These are phyloP conservation scores for Atrina japonica DNA, from an alignment of 2,888 invertebrate genomes.

Conservation along the genomic window DNA sequence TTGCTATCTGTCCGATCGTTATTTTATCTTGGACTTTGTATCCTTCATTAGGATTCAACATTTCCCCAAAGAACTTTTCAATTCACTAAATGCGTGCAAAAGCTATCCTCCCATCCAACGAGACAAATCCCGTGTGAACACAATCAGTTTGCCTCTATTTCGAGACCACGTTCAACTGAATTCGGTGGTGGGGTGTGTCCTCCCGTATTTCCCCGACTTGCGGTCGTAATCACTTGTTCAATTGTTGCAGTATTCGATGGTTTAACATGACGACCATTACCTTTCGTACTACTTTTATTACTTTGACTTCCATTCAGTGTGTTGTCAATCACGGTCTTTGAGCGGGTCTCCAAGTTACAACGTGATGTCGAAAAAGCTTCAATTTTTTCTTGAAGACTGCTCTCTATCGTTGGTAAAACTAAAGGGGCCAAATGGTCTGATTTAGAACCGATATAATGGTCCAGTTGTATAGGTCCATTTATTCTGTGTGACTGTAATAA, in stretches of 20 bases:
- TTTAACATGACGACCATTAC: not conserved
- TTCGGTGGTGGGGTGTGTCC: conserved; percentile 33
- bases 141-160: conserved; percentile 11
- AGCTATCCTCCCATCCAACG: no score
- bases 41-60: no score
- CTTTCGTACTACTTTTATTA: conserved; percentile 6
- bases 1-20: no score
- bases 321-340: conserved; percentile 39
- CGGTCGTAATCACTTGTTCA: conserved; percentile 1
- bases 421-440: conserved; percentile 61
- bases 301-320: conserved; percentile 15
- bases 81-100: no score
- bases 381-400: conserved; percentile 45
- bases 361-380: conserved; percentile 60
- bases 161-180: conserved; percentile 24
- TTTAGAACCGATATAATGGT: conserved; percentile 61
- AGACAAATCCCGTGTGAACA: no score
- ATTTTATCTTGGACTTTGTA: no score
- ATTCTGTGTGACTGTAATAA: conserved; percentile 53
- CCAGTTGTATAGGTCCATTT: conserved; percentile 62
- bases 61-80: no score
- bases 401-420: conserved; percentile 49
- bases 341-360: conserved; percentile 51
- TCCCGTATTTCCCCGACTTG: conserved; percentile 1
- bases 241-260: not conserved